Evolutionary conservation across 2,888 invertebrate genomes (phyloP).

Genomic region (Coenonympha arcania): DNA sequence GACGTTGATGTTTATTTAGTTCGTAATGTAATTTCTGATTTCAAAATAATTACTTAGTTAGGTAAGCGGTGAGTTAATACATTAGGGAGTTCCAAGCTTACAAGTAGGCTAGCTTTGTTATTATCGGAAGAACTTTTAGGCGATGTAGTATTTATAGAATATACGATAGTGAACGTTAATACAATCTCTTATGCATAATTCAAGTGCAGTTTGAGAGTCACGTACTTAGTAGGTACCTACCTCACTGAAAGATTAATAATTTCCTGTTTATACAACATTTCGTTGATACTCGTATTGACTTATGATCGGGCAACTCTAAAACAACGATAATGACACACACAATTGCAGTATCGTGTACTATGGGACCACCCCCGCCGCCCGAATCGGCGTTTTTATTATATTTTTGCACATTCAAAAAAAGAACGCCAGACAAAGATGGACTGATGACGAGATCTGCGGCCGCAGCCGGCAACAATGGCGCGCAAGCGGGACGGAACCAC

Average conservation of each 20-base stretch:
- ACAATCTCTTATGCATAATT: slow-evolving; percentile 16
- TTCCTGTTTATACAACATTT: slow-evolving; percentile 26
- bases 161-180: slow-evolving; percentile 3
- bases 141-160: neutral
- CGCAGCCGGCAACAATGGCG: slow-evolving; percentile 54
- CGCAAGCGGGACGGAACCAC: slow-evolving; percentile 61
- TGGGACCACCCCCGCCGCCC: slow-evolving; percentile 53
- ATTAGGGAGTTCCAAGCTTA: neutral
- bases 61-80: neutral
- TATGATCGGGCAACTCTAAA: slow-evolving; percentile 71
- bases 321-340: slow-evolving; percentile 68
- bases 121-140: neutral
- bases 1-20: neutral
- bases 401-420: slow-evolving; percentile 74
- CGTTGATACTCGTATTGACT: slow-evolving; percentile 48
- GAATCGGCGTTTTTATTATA: slow-evolving; percentile 73
- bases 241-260: slow-evolving; percentile 10
- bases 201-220: neutral
- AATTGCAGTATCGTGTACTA: slow-evolving; percentile 44
- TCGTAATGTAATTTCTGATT: neutral
- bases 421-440: slow-evolving; percentile 71
- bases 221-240: too few species aligned
- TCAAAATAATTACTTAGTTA: neutral
- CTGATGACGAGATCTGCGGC: slow-evolving; percentile 61
- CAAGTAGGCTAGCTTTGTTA: neutral